A percentile compares a stretch with the other conserved stretches of the same genome.
These are phyloP conservation scores for Eclectus roratus DNA, from an alignment of 2,113 vertebrate species.

Conservation along the genomic window DNA sequence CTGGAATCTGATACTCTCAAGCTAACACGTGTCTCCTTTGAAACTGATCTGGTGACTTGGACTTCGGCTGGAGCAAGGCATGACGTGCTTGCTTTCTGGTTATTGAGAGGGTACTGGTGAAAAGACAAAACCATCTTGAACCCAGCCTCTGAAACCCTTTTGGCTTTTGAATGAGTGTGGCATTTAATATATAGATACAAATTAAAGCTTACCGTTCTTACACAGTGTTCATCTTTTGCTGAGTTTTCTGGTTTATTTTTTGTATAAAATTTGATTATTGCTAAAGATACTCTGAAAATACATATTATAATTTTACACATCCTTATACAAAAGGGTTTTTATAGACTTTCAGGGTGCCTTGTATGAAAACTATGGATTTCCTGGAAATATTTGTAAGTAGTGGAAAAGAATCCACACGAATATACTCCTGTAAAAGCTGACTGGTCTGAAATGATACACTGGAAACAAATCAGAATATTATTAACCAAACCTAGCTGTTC, in stretches of 20 bases:
- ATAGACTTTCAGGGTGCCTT: background rate
- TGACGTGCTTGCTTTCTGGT: background rate
- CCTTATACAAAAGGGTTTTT: background rate
- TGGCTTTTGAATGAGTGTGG: background rate
- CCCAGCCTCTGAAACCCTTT: background rate
- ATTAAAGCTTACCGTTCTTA: background rate
- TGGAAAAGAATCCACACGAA: accelerated
- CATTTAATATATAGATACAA: background rate
- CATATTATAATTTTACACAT: background rate
- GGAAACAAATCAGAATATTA: background rate
- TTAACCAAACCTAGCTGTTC: background rate
- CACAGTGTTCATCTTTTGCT: background rate
- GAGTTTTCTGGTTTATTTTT: background rate
- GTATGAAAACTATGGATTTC: background rate
- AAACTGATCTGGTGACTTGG: background rate
- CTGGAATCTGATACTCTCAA: background rate
- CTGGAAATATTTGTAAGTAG: background rate
- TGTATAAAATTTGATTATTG: background rate
- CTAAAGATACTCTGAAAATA: background rate
- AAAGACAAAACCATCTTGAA: background rate
- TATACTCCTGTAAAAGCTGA: background rate
- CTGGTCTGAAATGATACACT: background rate
- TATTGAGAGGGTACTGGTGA: background rate
- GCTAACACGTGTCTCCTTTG: background rate
- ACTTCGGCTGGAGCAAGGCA: background rate